Evolutionary conservation across 2,113 vertebrate species (phyloP), one percentile per base, ranked within the genome.

Genomic region (Clarias magur): DNA sequence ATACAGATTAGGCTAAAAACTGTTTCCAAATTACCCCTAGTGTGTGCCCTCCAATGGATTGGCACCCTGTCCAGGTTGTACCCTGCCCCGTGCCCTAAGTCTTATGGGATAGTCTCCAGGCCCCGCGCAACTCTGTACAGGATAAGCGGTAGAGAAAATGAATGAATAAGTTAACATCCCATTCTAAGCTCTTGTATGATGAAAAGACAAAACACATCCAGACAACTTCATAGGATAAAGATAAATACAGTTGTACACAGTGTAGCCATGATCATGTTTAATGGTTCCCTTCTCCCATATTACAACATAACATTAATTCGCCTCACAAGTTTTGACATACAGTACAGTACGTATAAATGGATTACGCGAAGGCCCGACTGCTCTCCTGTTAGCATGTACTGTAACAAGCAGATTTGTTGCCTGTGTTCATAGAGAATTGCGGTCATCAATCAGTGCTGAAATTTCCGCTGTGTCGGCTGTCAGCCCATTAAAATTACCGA

Each of bases 361-460:
- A 25, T 76, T n/a, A 54, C 54, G 25, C 54, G 25, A 73, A 73
- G 38, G 12, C 12, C 23, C 1, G n/a, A 15, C 73, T 82, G 10
- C 56, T 76, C 56, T 48, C 59, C 53, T 62, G 30, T 75, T 42
- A 57, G 38, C n/a, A 83, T 67, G 81, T 13, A 38, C 34, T 38
- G 34, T 3, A 54, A 83, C 27, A 34, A 34, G n/a, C 65, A 70
- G 27, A 72, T 54, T 38, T 84, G 27, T 72, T 56, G n/a, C 82
- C 67, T 59, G 82, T 13, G 72, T 21, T 86, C 60, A 83, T 63
- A 79, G 60, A 34, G 62, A 54, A 54, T n/a, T 84, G 62, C 27
- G 48, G 73, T 86, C 88, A 84, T 87, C 72, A 67, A 48, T 79
- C 63, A 57, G 48, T 59, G 83, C 15, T 57, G 34, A 68, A 73